Evolutionary conservation across 2,888 invertebrate genomes (phyloP), one percentile per base, ranked within the genome.

Genomic region (Zele albiditarsus): DNA sequence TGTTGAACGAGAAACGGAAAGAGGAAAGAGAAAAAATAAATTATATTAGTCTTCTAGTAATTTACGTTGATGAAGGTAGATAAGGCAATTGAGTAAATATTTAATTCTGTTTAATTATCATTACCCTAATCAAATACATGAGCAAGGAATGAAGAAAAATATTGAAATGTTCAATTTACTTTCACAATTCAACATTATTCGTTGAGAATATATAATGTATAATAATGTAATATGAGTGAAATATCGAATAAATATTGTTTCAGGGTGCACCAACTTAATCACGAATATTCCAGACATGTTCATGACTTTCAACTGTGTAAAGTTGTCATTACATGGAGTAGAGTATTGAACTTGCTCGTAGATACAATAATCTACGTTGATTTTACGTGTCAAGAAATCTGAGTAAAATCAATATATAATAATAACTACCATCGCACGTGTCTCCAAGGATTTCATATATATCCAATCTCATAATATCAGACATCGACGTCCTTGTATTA

Each of bases 361-460:
- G 46, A 46, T 46, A 46, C 46, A 46, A 46, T n/a, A 46, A n/a
- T n/a, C 46, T 6, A 46, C n/a, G n/a, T 46, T 14, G 16, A n/a
- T 5, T 3, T 4, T n/a, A 46, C 6, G 16, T 46, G 46, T 16
- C n/a, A n/a, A 46, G 6, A 5, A 46, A 46, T 46, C n/a, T 46
- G n/a, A 46, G 46, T 46, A 46, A n/a, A 46, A 46, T n/a, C n/a
- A n/a, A 46, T 46, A 46, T n/a, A 46, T 46, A 46, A 46, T 46
- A 46, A 46, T 46, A n/a, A 46, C 46, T n/a, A 46, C 16, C 46
- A 46, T 46, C 46, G 16, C 46, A 46, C n/a, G n/a, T n/a, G n/a
- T 46, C 46, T 46, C n/a, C 46, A 46, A 46, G n/a, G 16, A 46
- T 46, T 14, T n/a, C 46, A 46, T 46, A 46, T 46, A 46, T 16